These are phyloP conservation scores for Nomada fabriciana DNA, from an alignment of 2,888 invertebrate genomes.

Conservation along the genomic window DNA sequence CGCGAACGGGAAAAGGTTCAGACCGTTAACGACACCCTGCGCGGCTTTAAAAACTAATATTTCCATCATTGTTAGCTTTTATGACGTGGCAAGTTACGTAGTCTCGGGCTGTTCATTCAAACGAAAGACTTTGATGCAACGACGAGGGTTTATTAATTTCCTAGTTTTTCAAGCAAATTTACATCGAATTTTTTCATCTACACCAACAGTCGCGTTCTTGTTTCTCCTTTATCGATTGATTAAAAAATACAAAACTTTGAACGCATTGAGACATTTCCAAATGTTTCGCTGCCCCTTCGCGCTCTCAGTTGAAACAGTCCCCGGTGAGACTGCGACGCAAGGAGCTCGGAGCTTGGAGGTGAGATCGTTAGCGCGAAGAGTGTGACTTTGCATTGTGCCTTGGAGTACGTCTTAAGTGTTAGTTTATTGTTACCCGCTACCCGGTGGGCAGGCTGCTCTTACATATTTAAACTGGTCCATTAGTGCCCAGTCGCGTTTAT, in stretches of 20 bases:
- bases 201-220: background rate
- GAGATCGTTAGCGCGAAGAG: constrained; percentile 83
- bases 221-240: background rate
- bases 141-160: background rate
- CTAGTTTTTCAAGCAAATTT: background rate
- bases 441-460: constrained; percentile 79
- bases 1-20: constrained; percentile 46
- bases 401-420: constrained; percentile 81
- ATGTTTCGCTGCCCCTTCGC: constrained; percentile 27
- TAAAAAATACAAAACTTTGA: too few relatives aligned
- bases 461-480: constrained; percentile 81
- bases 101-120: constrained; percentile 65
- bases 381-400: constrained; percentile 81
- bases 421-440: constrained; percentile 83
- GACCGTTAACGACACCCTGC: constrained; percentile 78
- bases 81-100: constrained; percentile 65
- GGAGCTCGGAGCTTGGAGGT: constrained; percentile 71
- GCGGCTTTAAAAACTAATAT: constrained; percentile 82
- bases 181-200: background rate
- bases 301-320: constrained; percentile 31
- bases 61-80: constrained; percentile 82
- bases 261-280: constrained; percentile 8
- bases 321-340: constrained; percentile 39
- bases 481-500: constrained; percentile 69
- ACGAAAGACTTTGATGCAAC: constrained; percentile 39